Evolutionary conservation across 1,140 invertebrate genomes (phyloP), one percentile per base, ranked within the genome.

Genomic region (Augochlora pura): DNA sequence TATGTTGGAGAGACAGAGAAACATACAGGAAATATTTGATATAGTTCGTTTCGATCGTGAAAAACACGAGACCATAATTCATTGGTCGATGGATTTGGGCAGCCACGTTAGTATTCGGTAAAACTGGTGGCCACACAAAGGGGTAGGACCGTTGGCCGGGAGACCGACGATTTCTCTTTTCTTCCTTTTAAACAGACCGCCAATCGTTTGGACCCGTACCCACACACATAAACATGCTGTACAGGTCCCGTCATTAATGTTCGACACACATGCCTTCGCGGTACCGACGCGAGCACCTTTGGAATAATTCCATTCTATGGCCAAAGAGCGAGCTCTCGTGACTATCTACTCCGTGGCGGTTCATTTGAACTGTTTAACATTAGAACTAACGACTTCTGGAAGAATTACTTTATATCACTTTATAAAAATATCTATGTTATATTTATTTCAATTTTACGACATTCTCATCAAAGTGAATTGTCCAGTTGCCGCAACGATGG

Each of bases 151-250:
- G 10, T 32, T 39, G n/a, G 3, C 18, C 18, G 12, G 63, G 46
- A 63, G 21, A 42, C 38, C 18, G 52, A 39, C 67, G 75, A 78
- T 65, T 72, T 77, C 59, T 72, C 60, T 77, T 72, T 65, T 27
- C 21, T 23, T 72, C 25, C 14, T 4, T 72, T 57, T 23, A 16
- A 72, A 57, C 4, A 0, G 21, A 23, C 0, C 60, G 67, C 46
- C 54, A 63, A 62, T 69, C 16, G 27, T 63, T 42, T 52, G 32
- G 12, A 42, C 14, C 21, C 42, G 52, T 16, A 52, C 42, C 21
- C 32, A 63, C 27, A 52, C 42, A 42, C 5, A 64, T 57, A 23
- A 49, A 39, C 0, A 16, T 2, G 7, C 8, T 23, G 16, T 16
- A 2, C 12, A 10, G 9, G 0, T 14, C 9, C 8, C 23, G 21